Base-by-base conservation (phyloP, 1,140 invertebrate genomes). In the Laupala kohalensis region DNA sequence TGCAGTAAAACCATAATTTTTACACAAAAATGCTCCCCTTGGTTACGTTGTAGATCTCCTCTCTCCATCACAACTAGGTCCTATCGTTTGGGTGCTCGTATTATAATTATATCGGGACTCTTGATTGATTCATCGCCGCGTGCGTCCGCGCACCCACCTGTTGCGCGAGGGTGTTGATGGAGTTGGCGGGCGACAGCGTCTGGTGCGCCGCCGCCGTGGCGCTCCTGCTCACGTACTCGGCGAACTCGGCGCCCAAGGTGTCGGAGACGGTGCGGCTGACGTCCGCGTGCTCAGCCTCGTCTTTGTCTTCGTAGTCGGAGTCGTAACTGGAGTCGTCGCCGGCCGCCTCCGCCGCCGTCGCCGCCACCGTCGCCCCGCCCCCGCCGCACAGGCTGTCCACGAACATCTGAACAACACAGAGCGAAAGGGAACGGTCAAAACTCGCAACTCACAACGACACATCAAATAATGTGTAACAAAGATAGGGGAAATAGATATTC, bases 241-340 rank as follows among this genome's bases (percentile, higher is more conserved):
- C 90, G 76, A 91, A 94, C 80, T 95, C 92, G 0, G 90, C 90
- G 1, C 87, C 90, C 73, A 94, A 83, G 0, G 92, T 94, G 76
- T 94, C 92, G 2, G 91, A 93, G 0, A 88, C 85, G 0, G 92
- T 94, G 62, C 92, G 83, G 5, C 89, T 90, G 4, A 94, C 90
- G 74, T 92, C 88, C 62, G 90, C 85, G 78, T 94, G 92, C 0
- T 75, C 69, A 72, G 81, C 74, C 4, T 82, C 80, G 37, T 89
- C 88, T 67, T 89, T 88, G 19, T 80, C 84, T 68, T 93, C 92
- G 77, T 87, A 92, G 79, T 94, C 92, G 5, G 91, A 93, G 80
- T 94, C 92, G 79, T 94, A 94, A 74, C 91, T 92, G 25, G 91
- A 93, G 79, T 94, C 92, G 77, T 93, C 92, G 76, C 87, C 84